Conservation (phyloP, 2,888 invertebrate species). For the Ennomos quercinarius region DNA sequence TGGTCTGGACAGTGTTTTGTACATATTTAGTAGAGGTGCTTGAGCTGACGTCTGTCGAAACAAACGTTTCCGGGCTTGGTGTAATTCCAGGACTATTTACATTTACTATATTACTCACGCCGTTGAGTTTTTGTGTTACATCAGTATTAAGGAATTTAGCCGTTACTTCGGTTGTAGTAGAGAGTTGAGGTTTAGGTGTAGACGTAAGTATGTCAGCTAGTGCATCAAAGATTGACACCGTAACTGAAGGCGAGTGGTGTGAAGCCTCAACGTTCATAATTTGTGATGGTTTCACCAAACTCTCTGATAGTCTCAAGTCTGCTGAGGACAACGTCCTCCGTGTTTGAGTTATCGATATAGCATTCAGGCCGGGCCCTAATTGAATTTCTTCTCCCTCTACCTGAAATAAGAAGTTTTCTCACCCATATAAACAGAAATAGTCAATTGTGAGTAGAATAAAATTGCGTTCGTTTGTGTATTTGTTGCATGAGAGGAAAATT, state of each 20-base stretch:
- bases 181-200: constrained; percentile 77
- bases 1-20: constrained; percentile 75
- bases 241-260: constrained; percentile 84
- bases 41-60: constrained; percentile 60
- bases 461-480: constrained; percentile 32
- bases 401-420: constrained; percentile 85
- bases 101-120: constrained; percentile 83
- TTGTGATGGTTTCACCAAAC: constrained; percentile 76
- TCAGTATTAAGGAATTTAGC: constrained; percentile 68
- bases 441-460: constrained; percentile 45
- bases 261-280: constrained; percentile 84
- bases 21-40: constrained; percentile 80
- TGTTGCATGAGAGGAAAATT: constrained; percentile 47
- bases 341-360: constrained; percentile 81
- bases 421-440: constrained; percentile 79
- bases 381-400: constrained; percentile 83
- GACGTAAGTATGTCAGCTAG: constrained; percentile 85
- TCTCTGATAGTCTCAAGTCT: constrained; percentile 80
- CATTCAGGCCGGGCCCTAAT: constrained; percentile 81
- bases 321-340: constrained; percentile 79
- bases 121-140: constrained; percentile 73
- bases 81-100: constrained; percentile 77
- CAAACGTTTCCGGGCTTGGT: constrained; percentile 63
- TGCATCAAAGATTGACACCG: constrained; percentile 86
- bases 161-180: constrained; percentile 74